Base-by-base conservation (phyloP, 1,140 invertebrate species). In the Antheraea mylitta region DNA sequence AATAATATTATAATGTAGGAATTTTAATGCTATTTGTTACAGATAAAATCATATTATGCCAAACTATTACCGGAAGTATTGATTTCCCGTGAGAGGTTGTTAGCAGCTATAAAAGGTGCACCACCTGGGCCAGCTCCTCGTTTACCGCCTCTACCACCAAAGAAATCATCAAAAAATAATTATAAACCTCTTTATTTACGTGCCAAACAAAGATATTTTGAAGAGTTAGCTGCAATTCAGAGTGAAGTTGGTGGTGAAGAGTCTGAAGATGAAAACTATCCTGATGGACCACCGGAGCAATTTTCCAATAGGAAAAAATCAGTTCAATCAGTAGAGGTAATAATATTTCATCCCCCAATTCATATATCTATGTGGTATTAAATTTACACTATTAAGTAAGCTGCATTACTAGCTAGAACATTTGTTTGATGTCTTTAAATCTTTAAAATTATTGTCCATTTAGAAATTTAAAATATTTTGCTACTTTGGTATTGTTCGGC, bases 231-330 rank as follows among this genome's bases (percentile, higher is more conserved):
- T 42, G 87, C 91, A 58, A 93, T 94, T 66, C 88, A 89, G 74
- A 85, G 90, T 85, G 93, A 93, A 90, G 94, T 96, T 58, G 96
- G 95, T 64, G 93, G 94, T 77, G 94, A 95, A 73, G 94, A 95
- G 81, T 95, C 96, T 72, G 94, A 95, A 74, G 94, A 95, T 94
- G 94, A 96, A 78, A 94, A 95, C 78, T 96, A 95, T 89, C 94
- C 94, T 76, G 95, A 95, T 82, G 94, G 95, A 16, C 87, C 91
- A 16, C 86, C 86, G 45, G 85, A 90, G 64, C 82, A 80, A 37
- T 78, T 71, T 16, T 64, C 73, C 19, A 90, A 81, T 60, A 88
- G 86, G 67, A 80, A 84, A 48, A 91, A 86, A 74, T 80, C 45
- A 16, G 45, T 53, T 1, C 11, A 53, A 53, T 53, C 45, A 10